Evolutionary conservation across 2,113 vertebrate species (phyloP), one percentile per base, ranked within the genome.

Genomic region (Peromyscus californicus): DNA sequence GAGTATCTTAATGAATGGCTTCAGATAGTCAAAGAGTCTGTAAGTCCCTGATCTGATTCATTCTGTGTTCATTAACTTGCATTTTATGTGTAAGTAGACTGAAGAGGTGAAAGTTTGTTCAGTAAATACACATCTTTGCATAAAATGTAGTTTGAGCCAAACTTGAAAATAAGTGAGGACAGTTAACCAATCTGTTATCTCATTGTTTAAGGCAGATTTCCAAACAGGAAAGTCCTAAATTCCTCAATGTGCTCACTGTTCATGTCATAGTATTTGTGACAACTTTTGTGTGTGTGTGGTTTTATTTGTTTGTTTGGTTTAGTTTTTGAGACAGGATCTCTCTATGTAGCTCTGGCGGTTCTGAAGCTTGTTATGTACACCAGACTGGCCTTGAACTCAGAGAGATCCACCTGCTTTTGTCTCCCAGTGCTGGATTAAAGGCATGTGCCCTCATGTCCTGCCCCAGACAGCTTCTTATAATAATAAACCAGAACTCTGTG

Each of bases 1-100:
- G 99, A 99, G 96, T 99, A 99, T 96, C 99, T 99, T 16, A 99
- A 99, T 88, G 98, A 99, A 95, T 99, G 99, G 99, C 99, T 99
- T 82, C 99, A 99, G 91, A 98, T 99, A 92, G 98, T 99, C 98
- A 99, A 98, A 97, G 98, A 95, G 1, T 90, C 36, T 94, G 99
- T 99, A 98, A 96, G 19, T 15, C n/a, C 91, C 88, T 95, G 6
- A 0, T 69, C 92, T 95, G 93, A 94, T 65, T 83, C 9, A 8
- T 42, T 74, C 7, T 80, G 15, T 97, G 39, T 82, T 89, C 51
- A 61, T 92, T 89, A 90, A 65, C 84, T 95, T 75, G n/a, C 2
- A 48, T 84, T 88, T 90, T 76, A 54, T 86, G 6, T 80, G 9
- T 72, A 76, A 92, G 42, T 85, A 89, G 65, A 51, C 65, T 70